Evolutionary conservation across 2,113 vertebrate species (phyloP).

Genomic region (Zosterops pallidus): DNA sequence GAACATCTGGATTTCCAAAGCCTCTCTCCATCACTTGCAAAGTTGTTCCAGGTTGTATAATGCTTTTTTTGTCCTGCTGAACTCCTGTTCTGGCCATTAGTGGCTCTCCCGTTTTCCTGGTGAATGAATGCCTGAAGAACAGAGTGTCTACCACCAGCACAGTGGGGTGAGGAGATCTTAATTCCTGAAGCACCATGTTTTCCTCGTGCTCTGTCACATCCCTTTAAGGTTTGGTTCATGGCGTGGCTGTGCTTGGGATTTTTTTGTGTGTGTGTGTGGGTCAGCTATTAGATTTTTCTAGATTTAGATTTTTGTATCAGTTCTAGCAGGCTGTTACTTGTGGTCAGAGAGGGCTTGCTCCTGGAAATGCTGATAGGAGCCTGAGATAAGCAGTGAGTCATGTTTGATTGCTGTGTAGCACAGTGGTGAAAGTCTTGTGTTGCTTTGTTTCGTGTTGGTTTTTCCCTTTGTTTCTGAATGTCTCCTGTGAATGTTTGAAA

Average conservation of each 20-base stretch:
- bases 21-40: background rate
- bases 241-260: background rate
- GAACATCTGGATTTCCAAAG: background rate
- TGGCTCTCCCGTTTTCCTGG: background rate
- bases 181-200: background rate
- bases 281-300: background rate
- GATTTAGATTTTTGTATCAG: background rate
- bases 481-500: background rate
- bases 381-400: background rate
- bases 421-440: background rate
- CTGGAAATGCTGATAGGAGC: background rate
- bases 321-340: background rate
- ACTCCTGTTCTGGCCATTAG: background rate
- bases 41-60: background rate
- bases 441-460: background rate
- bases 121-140: background rate
- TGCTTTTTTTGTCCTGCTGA: background rate
- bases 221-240: background rate
- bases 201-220: background rate
- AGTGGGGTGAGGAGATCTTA: background rate
- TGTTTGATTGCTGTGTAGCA: background rate
- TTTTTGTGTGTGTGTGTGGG: no score
- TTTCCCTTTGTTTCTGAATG: background rate
- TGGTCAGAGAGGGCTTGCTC: background rate
- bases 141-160: background rate